Base-by-base conservation (phyloP, 2,113 vertebrate species). In the Herpetotheres cachinnans region DNA sequence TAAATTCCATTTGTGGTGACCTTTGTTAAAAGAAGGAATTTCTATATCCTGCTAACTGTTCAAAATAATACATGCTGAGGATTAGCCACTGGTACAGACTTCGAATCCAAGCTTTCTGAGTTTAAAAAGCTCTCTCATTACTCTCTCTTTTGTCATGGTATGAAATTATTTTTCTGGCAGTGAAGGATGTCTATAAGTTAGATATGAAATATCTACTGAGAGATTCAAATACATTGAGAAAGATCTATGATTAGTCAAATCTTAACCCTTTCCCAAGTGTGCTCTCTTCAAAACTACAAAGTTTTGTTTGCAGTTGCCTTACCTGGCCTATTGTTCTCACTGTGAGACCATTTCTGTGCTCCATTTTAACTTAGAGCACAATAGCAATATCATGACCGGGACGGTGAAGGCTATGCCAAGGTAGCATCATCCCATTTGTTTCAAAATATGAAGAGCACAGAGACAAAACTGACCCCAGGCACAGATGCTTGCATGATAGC, bases 1-100 rank as follows among this genome's bases (percentile, higher is more conserved):
- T 78, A 88, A 95, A 95, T 95, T 89, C 72, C 49, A 84, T 86
- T 93, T 89, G 50, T 69, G 86, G 50, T 90, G 74, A 92, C 42
- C 63, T 71, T 88, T 90, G 44, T 42, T 72, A 93, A 92, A 92
- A 86, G 74, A 66, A 69, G 40, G 42, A 74, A 24, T 36, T 81
- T 74, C 69, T 78, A 29, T 30, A 59, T 71, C 65, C 65, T 79
- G 50, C 34, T 86, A 86, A 73, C 66, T 91, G 46, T 70, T 95
- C 25, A 49, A 88, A 89, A 77, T 61, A 89, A 62, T 16, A 65
- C 32, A 61, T 79, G 27, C 20, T 81, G 79, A 92, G 56, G 42
- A 72, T 93, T 93, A 92, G 38, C 76, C 76, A 90, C 59, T 61
- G 69, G 34, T 44, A 65, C 13, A 74, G 38, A 65, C 36, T 88